Evolutionary conservation across 2,888 invertebrate species (phyloP), one percentile per base, ranked within the genome.

Genomic region (Galerucella nymphaeae): DNA sequence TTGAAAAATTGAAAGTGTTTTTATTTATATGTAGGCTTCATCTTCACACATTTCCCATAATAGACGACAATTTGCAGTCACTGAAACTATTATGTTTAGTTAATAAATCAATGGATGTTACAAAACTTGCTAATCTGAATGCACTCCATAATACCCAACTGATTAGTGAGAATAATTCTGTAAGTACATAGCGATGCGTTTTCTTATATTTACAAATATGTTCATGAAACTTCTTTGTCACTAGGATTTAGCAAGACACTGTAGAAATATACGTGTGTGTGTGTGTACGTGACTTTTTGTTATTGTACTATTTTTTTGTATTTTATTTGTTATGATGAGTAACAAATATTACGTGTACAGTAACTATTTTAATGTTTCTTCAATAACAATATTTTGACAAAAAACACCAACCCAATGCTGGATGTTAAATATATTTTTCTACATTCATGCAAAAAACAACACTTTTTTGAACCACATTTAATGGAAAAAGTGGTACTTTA

Each of bases 111-210:
- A 10, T 50, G 5, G 50, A 50, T 50, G 16, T 50, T 50, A n/a
- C 50, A 50, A n/a, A 58, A 67, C 42, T n/a, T 30, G 66, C 57
- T 61, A 59, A 61, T 68, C 61, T 61, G 20, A 61, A 68, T 68
- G 50, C 30, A 45, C 68, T 23, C 61, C 68, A 68, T 68, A 68
- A 61, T 50, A 68, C 18, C 10, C 14, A 61, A 59, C 14, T 48
- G 59, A 68, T 68, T 68, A 50, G 30, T 61, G 48, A 50, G 61
- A 61, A 59, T 41, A 16, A 50, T 59, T 59, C 23, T 68, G 61
- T 23, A 58, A 67, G 41, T 68, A 61, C 68, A 68, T 50, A 8
- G 16, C 20, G 23, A 57, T 57, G 57, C 57, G 23, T 57, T 23
- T 53, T 53, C 16, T 10, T n/a, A 16, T 53, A 53, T 53, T 57